Percentiles rank a stretch among this genome's conserved stretches.
These are phyloP conservation scores for Adelognathus sp. DNA, from an alignment of 2,888 invertebrate genomes.

Conservation along the genomic window DNA sequence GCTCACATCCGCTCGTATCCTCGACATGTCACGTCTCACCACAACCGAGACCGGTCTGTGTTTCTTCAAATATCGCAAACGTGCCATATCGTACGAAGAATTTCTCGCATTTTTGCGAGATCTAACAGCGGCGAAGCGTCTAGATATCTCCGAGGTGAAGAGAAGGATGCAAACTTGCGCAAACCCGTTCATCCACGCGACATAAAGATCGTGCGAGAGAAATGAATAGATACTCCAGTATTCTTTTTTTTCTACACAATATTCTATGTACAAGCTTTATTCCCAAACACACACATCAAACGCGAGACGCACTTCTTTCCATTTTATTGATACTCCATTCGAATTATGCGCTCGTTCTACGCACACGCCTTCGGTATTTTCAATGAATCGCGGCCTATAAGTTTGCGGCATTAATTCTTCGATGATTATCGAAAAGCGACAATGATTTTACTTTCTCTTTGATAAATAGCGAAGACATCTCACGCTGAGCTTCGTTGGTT, in stretches of 20 bases:
- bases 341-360: neutral
- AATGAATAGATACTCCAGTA: conserved; percentile 13
- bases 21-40: conserved; percentile 70
- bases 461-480: neutral
- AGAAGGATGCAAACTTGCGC: conserved; percentile 66
- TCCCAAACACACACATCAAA: conserved; percentile 53
- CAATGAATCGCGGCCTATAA: neutral
- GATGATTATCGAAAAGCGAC: neutral
- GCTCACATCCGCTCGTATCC: conserved; percentile 68
- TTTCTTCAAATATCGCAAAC: conserved; percentile 74
- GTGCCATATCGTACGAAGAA: conserved; percentile 70
- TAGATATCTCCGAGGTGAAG: conserved; percentile 67
- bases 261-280: conserved; percentile 66
- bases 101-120: conserved; percentile 68
- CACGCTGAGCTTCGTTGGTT: neutral
- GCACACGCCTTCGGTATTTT: too few species aligned
- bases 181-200: conserved; percentile 61
- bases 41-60: conserved; percentile 72
- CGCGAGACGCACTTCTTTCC: neutral
- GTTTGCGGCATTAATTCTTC: neutral
- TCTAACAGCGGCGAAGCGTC: conserved; percentile 61
- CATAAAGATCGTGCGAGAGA: conserved; percentile 13
- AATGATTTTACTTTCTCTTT: neutral
- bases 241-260: conserved; percentile 46
- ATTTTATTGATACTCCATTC: neutral